Evolutionary conservation across 2,888 invertebrate genomes (phyloP).

Genomic region (Creontiades dilutus): DNA sequence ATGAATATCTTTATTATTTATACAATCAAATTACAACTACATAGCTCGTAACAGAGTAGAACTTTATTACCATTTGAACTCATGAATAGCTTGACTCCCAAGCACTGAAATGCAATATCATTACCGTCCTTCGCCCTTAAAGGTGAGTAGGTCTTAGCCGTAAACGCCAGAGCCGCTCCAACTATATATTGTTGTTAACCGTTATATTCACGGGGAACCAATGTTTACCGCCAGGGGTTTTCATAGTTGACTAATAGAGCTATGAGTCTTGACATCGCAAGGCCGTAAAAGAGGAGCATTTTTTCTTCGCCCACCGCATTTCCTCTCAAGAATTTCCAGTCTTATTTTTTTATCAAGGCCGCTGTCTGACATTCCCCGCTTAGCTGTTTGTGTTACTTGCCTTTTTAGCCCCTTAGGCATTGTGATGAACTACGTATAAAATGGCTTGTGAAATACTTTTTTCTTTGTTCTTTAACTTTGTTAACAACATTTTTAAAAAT

Average conservation of each 20-base stretch:
- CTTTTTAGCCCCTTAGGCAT: not conserved
- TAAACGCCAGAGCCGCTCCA: not conserved
- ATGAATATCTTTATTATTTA: too few relatives aligned
- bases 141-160: not conserved
- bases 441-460: not conserved
- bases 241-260: not conserved
- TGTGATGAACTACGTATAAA: not conserved
- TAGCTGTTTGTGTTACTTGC: not conserved
- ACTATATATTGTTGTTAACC: not conserved
- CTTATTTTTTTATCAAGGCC: not conserved
- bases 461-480: not conserved
- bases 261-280: not conserved
- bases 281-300: constrained; percentile 7
- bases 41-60: too few relatives aligned
- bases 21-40: too few relatives aligned
- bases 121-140: too few relatives aligned
- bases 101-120: too few relatives aligned
- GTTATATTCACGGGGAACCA: not conserved
- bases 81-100: not conserved
- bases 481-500: not conserved
- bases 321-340: not conserved
- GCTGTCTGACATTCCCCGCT: constrained; percentile 1
- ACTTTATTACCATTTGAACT: not conserved
- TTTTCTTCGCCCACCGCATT: not conserved
- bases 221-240: not conserved